These are phyloP conservation scores for Drosophila oshimai DNA, from an alignment of 1,140 invertebrate species.

Conservation along the genomic window DNA sequence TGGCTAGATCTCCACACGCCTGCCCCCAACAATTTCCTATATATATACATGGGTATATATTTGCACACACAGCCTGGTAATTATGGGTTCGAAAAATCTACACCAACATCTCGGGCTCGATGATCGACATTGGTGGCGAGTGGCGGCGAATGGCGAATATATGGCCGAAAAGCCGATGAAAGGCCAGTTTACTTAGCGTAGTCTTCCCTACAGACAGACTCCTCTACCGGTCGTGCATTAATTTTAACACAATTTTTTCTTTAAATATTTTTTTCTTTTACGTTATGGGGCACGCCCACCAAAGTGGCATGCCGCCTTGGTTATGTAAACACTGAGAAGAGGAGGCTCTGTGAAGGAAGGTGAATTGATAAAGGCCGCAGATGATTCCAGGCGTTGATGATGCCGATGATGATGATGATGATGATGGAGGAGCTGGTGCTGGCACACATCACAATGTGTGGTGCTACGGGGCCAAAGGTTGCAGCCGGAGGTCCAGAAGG, in stretches of 20 bases:
- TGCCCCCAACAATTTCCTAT: slow-evolving; percentile 24
- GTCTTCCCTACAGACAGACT: slow-evolving; percentile 30
- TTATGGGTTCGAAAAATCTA: slow-evolving; percentile 70
- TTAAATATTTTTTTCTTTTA: slow-evolving; percentile 7
- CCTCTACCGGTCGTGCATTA: slow-evolving; percentile 67
- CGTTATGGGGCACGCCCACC: slow-evolving; percentile 48
- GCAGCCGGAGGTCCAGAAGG: not conserved
- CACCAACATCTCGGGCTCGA: slow-evolving; percentile 39
- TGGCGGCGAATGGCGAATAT: slow-evolving; percentile 30
- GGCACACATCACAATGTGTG: slow-evolving; percentile 41
- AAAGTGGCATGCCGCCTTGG: slow-evolving; percentile 69
- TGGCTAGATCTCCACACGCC: slow-evolving; percentile 47
- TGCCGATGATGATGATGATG: slow-evolving; percentile 40
- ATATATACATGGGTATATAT: slow-evolving; percentile 27
- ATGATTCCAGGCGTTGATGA: slow-evolving; percentile 62
- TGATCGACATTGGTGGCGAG: slow-evolving; percentile 66
- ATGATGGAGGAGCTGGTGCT: slow-evolving; percentile 16
- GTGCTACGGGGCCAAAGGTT: slow-evolving; percentile 37
- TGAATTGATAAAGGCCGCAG: slow-evolving; percentile 67
- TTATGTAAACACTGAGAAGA: slow-evolving; percentile 68
- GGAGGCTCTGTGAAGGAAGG: slow-evolving; percentile 18
- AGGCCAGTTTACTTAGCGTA: slow-evolving; percentile 55
- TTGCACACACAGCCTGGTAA: slow-evolving; percentile 42
- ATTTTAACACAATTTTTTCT: slow-evolving; percentile 64
- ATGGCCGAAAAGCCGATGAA: slow-evolving; percentile 62